A percentile compares a stretch with the other conserved stretches of the same genome.
Evolutionary conservation across 1,140 invertebrate genomes (phyloP).

Genomic region (Zaprionus nigranus): DNA sequence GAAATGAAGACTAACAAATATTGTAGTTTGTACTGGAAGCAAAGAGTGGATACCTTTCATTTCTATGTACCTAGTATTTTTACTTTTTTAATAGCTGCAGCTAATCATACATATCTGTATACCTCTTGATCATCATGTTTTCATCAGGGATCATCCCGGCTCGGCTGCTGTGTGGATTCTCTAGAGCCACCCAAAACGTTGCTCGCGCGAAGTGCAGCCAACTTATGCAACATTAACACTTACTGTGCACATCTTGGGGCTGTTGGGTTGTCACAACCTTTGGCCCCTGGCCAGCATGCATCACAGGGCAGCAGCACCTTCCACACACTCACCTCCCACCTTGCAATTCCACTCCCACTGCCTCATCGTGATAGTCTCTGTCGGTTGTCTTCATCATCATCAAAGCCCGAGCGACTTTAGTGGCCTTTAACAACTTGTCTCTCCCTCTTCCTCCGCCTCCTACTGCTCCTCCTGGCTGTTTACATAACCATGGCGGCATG

Average conservation of each 20-base stretch:
- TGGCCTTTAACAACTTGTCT: conserved; percentile 71
- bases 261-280: conserved; percentile 40
- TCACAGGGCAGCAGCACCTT: conserved; percentile 3
- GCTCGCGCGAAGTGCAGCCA: conserved; percentile 23
- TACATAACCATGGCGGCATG: conserved; percentile 75
- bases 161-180: not conserved
- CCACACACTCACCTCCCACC: not conserved
- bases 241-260: conserved; percentile 39
- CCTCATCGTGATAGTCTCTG: not conserved
- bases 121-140: conserved; percentile 5
- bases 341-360: not conserved
- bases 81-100: not conserved
- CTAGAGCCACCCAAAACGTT: conserved; percentile 20
- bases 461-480: conserved; percentile 50
- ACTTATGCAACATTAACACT: conserved; percentile 63
- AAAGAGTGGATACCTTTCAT: too few species aligned
- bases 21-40: too few species aligned
- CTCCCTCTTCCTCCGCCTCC: conserved; percentile 6
- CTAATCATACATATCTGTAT: not conserved
- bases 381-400: conserved; percentile 52
- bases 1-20: too few species aligned
- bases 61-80: too few species aligned
- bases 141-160: not conserved
- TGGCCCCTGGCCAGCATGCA: conserved; percentile 47
- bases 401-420: conserved; percentile 63